A percentile compares a stretch with the other conserved stretches of the same genome.
Evolutionary conservation across 2,888 invertebrate species (phyloP).

Genomic region (Xylota segnis): DNA sequence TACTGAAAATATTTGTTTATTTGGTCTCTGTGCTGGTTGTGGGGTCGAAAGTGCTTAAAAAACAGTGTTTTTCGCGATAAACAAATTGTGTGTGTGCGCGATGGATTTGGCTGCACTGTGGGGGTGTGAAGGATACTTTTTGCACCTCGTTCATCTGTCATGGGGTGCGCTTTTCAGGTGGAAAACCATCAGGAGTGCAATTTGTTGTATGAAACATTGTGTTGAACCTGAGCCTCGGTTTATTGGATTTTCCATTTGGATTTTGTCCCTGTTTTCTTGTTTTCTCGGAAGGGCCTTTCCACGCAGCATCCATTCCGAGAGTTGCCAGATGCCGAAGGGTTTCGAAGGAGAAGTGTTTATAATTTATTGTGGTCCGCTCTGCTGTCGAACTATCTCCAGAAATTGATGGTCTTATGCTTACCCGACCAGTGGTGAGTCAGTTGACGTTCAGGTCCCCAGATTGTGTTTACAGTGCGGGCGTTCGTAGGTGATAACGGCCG

Average conservation of each 20-base stretch:
- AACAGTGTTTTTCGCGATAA: conserved; percentile 37
- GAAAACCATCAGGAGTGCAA: conserved; percentile 7
- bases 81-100: conserved; percentile 15
- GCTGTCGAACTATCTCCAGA: too few relatives aligned
- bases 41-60: conserved; percentile 29
- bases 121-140: conserved; percentile 36
- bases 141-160: conserved; percentile 19
- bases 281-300: conserved; percentile 40
- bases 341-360: too few relatives aligned
- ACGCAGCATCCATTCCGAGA: conserved; percentile 71
- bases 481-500: too few relatives aligned
- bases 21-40: conserved; percentile 42
- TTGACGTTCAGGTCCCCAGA: too few relatives aligned
- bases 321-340: conserved; percentile 56
- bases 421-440: too few relatives aligned
- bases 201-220: neutral
- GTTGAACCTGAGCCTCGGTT: conserved; percentile 8
- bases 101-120: neutral
- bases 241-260: conserved; percentile 47
- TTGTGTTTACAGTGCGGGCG: too few relatives aligned
- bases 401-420: too few relatives aligned
- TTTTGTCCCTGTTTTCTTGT: conserved; percentile 14
- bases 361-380: too few relatives aligned
- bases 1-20: conserved; percentile 65
- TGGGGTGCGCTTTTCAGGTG: neutral